Conservation (phyloP, 2,797 vertebrate species). For the Halcyon chelicuti region DNA sequence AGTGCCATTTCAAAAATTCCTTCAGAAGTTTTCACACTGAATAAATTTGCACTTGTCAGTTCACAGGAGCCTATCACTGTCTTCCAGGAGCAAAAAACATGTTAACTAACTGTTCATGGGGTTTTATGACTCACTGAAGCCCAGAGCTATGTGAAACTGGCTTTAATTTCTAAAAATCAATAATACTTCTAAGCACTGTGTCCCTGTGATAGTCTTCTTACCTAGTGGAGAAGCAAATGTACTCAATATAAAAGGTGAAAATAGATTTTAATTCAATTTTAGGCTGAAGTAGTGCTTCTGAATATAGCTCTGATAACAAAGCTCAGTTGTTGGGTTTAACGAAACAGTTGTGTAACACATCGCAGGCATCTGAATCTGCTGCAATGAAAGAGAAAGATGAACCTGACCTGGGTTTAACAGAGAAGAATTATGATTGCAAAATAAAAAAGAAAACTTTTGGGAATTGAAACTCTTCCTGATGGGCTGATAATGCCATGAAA, state of each 20-base stretch:
- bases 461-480: neutral
- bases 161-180: conserved; percentile 66
- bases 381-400: neutral
- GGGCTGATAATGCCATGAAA: neutral
- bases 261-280: conserved; percentile 45
- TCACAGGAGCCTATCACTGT: neutral
- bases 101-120: conserved; percentile 6
- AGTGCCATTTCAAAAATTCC: neutral
- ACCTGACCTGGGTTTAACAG: neutral
- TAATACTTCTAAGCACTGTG: neutral
- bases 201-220: conserved; percentile 8
- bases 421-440: neutral
- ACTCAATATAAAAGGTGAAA: neutral
- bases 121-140: conserved; percentile 39
- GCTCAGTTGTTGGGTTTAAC: neutral
- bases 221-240: neutral
- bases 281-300: conserved; percentile 23
- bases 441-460: neutral
- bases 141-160: conserved; percentile 7
- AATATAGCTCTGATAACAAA: conserved; percentile 19
- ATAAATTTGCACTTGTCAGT: conserved; percentile 22
- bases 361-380: neutral
- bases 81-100: conserved; percentile 4
- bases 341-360: neutral
- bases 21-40: conserved; percentile 28